Evolutionary conservation across 2,888 invertebrate genomes (phyloP).

Genomic region (Perithous albicinctus): DNA sequence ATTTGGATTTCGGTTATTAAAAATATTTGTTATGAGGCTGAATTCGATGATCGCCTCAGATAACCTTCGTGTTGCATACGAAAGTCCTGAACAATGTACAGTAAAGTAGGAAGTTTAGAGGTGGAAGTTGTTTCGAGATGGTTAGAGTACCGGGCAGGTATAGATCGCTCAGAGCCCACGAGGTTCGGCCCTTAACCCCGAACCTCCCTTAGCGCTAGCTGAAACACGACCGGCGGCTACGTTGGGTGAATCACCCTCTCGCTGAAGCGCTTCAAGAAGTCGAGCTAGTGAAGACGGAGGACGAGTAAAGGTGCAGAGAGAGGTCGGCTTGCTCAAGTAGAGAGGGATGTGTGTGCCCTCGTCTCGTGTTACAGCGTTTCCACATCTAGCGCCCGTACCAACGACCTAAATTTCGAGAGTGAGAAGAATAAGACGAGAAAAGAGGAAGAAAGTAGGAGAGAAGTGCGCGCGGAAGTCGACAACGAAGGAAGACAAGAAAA

Average conservation of each 20-base stretch:
- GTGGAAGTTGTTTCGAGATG: conserved; percentile 15
- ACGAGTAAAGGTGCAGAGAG: conserved; percentile 35
- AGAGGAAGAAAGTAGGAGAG: conserved; percentile 26
- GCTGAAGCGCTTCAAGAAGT: conserved; percentile 62
- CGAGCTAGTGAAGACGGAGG: conserved; percentile 27
- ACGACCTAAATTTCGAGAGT: conserved; percentile 66
- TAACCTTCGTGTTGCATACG: not conserved
- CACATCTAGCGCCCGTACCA: conserved; percentile 51
- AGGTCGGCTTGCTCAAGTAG: conserved; percentile 52
- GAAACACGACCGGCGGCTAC: conserved; percentile 33
- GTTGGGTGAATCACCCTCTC: conserved; percentile 61
- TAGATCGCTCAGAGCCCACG: conserved; percentile 59
- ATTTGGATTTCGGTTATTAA: not conserved
- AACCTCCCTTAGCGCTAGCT: conserved; percentile 61
- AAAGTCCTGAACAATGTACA: not conserved
- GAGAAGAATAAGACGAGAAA: conserved; percentile 48
- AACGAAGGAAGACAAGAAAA: conserved; percentile 56
- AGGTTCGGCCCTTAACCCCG: conserved; percentile 65
- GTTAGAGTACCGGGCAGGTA: conserved; percentile 2
- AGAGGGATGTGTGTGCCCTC: conserved; percentile 54
- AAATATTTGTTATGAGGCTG: not conserved
- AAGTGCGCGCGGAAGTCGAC: conserved; percentile 44
- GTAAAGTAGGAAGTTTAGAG: conserved; percentile 24
- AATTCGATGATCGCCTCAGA: conserved; percentile 4
- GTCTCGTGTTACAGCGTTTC: conserved; percentile 66